Evolutionary conservation across 1,140 invertebrate species (phyloP).

Genomic region (Cotesia typhae): DNA sequence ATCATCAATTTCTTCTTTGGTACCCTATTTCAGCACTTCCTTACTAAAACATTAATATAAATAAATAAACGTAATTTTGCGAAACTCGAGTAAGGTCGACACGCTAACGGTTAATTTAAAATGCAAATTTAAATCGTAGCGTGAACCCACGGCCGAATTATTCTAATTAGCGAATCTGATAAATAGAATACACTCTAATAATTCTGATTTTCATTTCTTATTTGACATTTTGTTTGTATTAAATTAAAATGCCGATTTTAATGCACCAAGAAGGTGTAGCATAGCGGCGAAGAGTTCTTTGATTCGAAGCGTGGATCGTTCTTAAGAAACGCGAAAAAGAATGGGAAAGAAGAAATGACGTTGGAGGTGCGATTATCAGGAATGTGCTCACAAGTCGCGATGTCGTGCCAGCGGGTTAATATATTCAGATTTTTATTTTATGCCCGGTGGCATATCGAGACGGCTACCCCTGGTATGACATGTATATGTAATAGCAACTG

Average conservation of each 20-base stretch:
- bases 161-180: constrained; percentile 58
- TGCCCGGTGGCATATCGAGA: constrained; percentile 63
- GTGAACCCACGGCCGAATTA: constrained; percentile 62
- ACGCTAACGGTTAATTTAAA: constrained; percentile 67
- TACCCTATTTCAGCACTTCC: neutral
- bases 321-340: too few relatives aligned
- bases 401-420: constrained; percentile 60
- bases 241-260: too few relatives aligned
- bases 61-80: constrained; percentile 61
- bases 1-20: too few relatives aligned
- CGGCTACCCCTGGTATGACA: constrained; percentile 45
- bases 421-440: constrained; percentile 68
- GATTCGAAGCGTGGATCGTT: too few relatives aligned
- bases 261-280: too few relatives aligned
- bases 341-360: constrained; percentile 3
- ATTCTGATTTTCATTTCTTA: constrained; percentile 45
- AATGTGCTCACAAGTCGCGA: constrained; percentile 57
- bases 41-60: constrained; percentile 46
- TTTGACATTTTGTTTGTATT: constrained; percentile 25
- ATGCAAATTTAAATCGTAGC: constrained; percentile 63
- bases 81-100: constrained; percentile 46
- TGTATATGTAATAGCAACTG: constrained; percentile 52
- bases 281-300: too few relatives aligned
- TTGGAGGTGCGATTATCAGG: constrained; percentile 48
- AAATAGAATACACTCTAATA: constrained; percentile 33